A percentile compares a stretch with the other conserved stretches of the same genome.
Conservation (phyloP, 1,140 invertebrate species). For the Sycophila sp. region DNA sequence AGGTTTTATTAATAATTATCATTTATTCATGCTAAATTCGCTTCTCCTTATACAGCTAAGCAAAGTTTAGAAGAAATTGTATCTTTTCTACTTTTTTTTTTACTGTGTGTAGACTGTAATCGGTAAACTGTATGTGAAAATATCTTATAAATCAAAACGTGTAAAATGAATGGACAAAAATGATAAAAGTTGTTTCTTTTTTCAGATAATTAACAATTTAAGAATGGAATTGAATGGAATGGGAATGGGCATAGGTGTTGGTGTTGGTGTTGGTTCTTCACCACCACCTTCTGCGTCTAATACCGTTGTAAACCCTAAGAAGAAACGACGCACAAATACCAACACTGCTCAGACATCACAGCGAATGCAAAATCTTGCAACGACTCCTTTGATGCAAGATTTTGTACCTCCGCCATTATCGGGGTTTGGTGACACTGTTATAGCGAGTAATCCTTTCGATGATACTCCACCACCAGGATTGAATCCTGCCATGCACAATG, state of each 20-base stretch:
- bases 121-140: too few species aligned
- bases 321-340: conserved; percentile 70
- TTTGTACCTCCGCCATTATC: conserved; percentile 83
- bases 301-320: conserved; percentile 71
- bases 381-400: conserved; percentile 70
- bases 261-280: conserved; percentile 63
- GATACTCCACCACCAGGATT: conserved; percentile 79
- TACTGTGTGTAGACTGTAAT: too few species aligned
- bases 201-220: conserved; percentile 67
- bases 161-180: not conserved
- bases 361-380: too few species aligned
- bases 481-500: conserved; percentile 70
- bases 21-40: too few species aligned
- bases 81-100: not conserved
- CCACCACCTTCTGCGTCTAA: conserved; percentile 65
- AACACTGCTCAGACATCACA: conserved; percentile 63
- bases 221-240: conserved; percentile 67
- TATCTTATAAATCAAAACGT: not conserved
- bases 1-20: too few species aligned
- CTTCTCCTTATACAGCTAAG: too few species aligned
- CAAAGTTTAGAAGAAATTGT: too few species aligned
- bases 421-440: conserved; percentile 91
- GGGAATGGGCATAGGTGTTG: conserved; percentile 65
- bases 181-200: not conserved
- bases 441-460: conserved; percentile 95